These are phyloP conservation scores for Battus philenor DNA, from an alignment of 1,140 invertebrate species.

Conservation along the genomic window DNA sequence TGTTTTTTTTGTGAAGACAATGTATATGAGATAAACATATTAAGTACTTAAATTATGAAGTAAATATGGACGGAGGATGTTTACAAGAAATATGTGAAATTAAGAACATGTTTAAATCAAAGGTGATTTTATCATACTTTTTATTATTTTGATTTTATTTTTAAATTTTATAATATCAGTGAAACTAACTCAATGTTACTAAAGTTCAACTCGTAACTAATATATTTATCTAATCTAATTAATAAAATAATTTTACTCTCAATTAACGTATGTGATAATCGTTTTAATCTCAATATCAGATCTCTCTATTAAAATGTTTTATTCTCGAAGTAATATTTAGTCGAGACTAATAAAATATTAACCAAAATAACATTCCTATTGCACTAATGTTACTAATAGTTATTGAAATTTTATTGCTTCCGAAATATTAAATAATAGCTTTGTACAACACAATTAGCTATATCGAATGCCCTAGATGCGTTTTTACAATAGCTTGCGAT, in stretches of 20 bases:
- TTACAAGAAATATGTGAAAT: conserved; percentile 32
- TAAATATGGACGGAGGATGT: conserved; percentile 64
- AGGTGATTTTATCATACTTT: no score
- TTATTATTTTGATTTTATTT: no score
- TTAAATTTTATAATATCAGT: conserved; percentile 9
- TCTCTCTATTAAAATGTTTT: conserved; percentile 36
- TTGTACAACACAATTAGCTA: conserved; percentile 50
- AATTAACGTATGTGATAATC: conserved; percentile 35
- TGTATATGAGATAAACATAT: conserved; percentile 49
- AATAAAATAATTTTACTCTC: conserved; percentile 31
- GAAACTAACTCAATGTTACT: conserved; percentile 1
- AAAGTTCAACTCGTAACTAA: conserved; percentile 12
- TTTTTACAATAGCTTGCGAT: no score
- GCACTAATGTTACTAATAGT: conserved; percentile 55
- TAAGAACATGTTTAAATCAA: background rate
- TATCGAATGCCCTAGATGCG: conserved; percentile 24
- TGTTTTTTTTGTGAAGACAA: no score
- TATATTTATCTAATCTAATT: conserved; percentile 2
- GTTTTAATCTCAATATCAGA: conserved; percentile 72
- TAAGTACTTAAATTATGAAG: conserved; percentile 68
- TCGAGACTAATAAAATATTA: conserved; percentile 63
- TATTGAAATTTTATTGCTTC: conserved; percentile 60
- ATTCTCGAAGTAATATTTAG: conserved; percentile 4
- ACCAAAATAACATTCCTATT: conserved; percentile 68
- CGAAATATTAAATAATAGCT: conserved; percentile 40